Base-by-base conservation (phyloP, 2,888 invertebrate genomes). In the Carpatolechia fugitivella region DNA sequence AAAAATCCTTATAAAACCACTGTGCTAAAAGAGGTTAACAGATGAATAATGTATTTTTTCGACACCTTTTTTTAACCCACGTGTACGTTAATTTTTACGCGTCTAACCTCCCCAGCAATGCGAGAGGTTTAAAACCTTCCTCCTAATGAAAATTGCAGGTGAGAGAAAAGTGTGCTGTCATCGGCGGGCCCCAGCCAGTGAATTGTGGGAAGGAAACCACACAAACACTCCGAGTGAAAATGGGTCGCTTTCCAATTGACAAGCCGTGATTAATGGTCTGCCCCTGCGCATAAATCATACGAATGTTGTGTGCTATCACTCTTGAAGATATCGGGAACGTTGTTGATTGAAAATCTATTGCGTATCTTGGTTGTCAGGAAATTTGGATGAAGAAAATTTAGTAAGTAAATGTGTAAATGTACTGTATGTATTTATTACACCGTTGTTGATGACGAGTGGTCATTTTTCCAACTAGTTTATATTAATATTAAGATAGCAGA, bases 181-280 rank as follows among this genome's bases (percentile, higher is more conserved):
- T 65, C 24, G 24, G 24, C 24, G 24, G 63, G 57, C 61, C 57
- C 62, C 44, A 44, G 58, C 65, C 66, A 70, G 72, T 76, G 70
- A 77, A 80, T 72, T 70, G 65, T 64, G 68, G 60, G 62, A 70
- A 74, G 74, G 71, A 77, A 77, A 74, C 72, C 73, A 65, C 76
- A 76, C 75, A 78, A 75, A 76, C 74, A 75, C 72, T 64, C 66
- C 59, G 55, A 62, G 73, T 62, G 74, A 80, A 82, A 82, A 80
- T 78, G 71, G 80, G 77, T 75, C 79, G 76, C 77, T 81, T 78
- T 82, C 76, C 76, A 81, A 85, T 81, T 80, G 83, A 82, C 84
- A 81, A 75, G 75, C 61, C 65, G 71, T 82, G 85, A 84, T 82
- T 77, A 82, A 85, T 81, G 75, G 70, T 70, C 67, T n/a, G 66